phyloP scores from a whole-genome alignment of 2,113 vertebrate genomes.

The Zosterops japonicus region DNA sequence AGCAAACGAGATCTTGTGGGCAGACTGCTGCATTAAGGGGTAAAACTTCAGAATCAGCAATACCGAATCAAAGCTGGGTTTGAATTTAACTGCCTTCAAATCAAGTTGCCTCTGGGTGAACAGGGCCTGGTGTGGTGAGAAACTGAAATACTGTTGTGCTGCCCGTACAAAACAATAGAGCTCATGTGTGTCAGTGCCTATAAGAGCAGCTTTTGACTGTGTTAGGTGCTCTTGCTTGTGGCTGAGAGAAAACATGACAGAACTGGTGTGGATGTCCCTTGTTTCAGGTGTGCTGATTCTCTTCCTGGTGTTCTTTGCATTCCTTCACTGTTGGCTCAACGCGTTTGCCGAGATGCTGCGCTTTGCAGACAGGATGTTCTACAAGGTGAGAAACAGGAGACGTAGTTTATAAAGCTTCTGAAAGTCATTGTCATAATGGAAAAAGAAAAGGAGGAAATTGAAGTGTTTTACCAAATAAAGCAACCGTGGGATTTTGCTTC shows the following conservation, averaged over 20 bases:
- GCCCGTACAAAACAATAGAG: not conserved
- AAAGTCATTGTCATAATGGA: not conserved
- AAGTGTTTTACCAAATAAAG: not conserved
- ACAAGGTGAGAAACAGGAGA: conserved; percentile 73
- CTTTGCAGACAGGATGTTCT: conserved; percentile 87
- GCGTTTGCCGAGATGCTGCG: conserved; percentile 85
- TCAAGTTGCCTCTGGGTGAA: not conserved
- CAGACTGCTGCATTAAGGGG: not conserved
- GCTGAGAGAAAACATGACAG: not conserved
- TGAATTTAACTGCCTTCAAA: not conserved
- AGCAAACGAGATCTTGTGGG: not conserved
- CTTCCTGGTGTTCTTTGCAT: conserved; percentile 79
- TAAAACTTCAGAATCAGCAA: not conserved
- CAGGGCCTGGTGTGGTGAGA: not conserved
- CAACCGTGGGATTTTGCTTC: not conserved
- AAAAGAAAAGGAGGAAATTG: not conserved
- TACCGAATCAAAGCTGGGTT: not conserved
- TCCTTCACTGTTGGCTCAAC: conserved; percentile 81
- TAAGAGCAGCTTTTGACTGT: not conserved
- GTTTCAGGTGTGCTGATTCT: conserved; percentile 77
- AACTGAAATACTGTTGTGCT: not conserved
- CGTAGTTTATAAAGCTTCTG: not conserved
- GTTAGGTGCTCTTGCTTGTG: not conserved
- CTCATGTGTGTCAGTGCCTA: not conserved
- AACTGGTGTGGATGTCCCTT: not conserved